Evolutionary conservation across 2,797 vertebrate genomes (phyloP).

Genomic region (Cryptoblepharus egeriae): DNA sequence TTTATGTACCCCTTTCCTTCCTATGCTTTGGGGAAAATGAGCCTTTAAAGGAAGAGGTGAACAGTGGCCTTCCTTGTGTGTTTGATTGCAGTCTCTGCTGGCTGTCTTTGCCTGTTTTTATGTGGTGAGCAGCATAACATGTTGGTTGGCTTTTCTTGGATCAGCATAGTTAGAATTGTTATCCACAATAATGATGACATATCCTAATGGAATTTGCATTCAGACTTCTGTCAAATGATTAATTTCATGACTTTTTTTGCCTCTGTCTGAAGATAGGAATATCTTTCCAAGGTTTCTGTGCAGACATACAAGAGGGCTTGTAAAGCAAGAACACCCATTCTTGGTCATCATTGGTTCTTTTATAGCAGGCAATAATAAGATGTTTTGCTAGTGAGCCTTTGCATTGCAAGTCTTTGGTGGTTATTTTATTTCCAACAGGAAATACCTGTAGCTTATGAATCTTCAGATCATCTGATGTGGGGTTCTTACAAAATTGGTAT

Average conservation of each 20-base stretch:
- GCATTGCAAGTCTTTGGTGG: background rate
- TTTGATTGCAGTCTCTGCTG: background rate
- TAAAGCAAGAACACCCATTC: background rate
- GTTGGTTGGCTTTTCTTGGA: background rate
- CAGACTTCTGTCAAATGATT: background rate
- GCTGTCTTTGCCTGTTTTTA: background rate
- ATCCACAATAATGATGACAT: too few relatives aligned
- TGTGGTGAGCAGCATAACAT: background rate
- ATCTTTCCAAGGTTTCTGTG: background rate
- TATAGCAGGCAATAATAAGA: background rate
- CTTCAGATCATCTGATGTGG: background rate
- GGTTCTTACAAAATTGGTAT: background rate
- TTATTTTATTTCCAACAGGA: background rate
- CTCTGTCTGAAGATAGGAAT: background rate
- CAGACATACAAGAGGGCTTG: background rate
- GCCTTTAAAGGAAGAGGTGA: background rate
- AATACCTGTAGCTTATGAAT: background rate
- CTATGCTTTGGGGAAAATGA: background rate
- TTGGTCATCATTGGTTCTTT: background rate
- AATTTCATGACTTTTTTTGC: background rate
- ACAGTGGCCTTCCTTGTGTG: background rate
- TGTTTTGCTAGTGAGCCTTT: background rate
- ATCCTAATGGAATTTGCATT: background rate
- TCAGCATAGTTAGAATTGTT: background rate
- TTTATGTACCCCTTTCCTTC: background rate